These are phyloP conservation scores for Hemistola chrysoprasaria DNA, from an alignment of 2,888 invertebrate species.

Conservation along the genomic window DNA sequence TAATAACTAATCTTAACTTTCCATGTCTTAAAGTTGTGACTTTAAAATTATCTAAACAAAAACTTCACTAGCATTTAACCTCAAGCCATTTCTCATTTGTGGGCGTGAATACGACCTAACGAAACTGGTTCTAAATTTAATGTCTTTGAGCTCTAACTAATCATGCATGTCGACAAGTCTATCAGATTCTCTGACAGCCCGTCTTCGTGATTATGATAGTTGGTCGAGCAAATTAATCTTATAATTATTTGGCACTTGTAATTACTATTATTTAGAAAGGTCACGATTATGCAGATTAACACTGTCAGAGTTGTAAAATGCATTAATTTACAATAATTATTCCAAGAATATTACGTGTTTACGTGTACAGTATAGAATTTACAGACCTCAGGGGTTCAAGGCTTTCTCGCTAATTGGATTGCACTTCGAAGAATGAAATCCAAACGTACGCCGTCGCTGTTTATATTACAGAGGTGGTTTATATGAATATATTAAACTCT, in stretches of 20 bases:
- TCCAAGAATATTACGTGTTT: too few relatives aligned
- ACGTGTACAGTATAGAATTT: too few relatives aligned
- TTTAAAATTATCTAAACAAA: conserved; percentile 2
- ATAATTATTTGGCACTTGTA: conserved; percentile 3
- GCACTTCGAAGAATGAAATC: conserved; percentile 3
- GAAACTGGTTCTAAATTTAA: conserved; percentile 8
- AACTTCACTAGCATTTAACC: conserved; percentile 9
- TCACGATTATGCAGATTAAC: too few relatives aligned
- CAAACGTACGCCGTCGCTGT: not conserved
- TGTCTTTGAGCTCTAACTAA: conserved; percentile 4
- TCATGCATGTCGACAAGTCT: conserved; percentile 16
- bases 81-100: conserved; percentile 12
- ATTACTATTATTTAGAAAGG: too few relatives aligned
- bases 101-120: conserved; percentile 4
- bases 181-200: conserved; percentile 8
- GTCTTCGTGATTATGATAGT: conserved; percentile 9
- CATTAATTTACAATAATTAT: too few relatives aligned
- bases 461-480: too few relatives aligned
- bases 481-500: conserved; percentile 2
- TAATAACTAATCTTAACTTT: too few relatives aligned
- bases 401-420: conserved; percentile 12
- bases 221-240: conserved; percentile 15
- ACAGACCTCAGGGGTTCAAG: not conserved
- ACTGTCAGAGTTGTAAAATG: too few relatives aligned
- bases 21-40: too few relatives aligned